Evolutionary conservation across 2,888 invertebrate species (phyloP), one percentile per base, ranked within the genome.

Genomic region (Sussaba pulchella): DNA sequence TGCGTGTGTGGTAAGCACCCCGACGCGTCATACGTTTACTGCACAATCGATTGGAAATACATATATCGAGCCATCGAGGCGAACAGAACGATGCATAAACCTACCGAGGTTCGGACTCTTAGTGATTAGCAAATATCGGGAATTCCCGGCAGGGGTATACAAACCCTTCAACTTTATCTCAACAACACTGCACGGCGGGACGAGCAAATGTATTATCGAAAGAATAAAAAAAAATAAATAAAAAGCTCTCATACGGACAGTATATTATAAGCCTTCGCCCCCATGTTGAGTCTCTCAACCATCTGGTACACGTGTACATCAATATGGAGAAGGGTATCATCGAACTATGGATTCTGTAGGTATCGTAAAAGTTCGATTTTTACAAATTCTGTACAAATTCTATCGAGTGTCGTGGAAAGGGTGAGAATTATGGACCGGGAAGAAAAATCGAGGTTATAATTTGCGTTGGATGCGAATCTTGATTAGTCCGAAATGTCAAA

Each of bases 41-140:
- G 24, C 41, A 36, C n/a, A 54, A n/a, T 69, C 31, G 31, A 31
- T 39, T 52, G 14, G 54, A 41, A 41, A 64, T 41, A 21, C 24
- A 43, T 43, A 43, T n/a, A 43, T 57, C 57, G 57, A 70, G 6
- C 19, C 26, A 31, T 57, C 69, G 50, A 57, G 54, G 36, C 59
- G 17, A 54, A 70, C 43, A 70, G 47, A 75, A 57, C 78, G 75
- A 66, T 82, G 69, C 70, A 74, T 69, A 74, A 83, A 70, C 64
- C 78, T 57, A 77, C 61, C 4, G 6, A 83, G 82, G 79, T 83
- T 85, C 83, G 83, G 84, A 83, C 85, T 86, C 88, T 87, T 85
- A 87, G 87, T 87, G 87, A 89, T 88, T 89, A 87, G 87, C 83
- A 87, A 88, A 88, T 89, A 89, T 87, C 73, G 77, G 76, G 47